Base-by-base conservation (phyloP, 2,113 vertebrate species). In the Trachemys scripta region DNA sequence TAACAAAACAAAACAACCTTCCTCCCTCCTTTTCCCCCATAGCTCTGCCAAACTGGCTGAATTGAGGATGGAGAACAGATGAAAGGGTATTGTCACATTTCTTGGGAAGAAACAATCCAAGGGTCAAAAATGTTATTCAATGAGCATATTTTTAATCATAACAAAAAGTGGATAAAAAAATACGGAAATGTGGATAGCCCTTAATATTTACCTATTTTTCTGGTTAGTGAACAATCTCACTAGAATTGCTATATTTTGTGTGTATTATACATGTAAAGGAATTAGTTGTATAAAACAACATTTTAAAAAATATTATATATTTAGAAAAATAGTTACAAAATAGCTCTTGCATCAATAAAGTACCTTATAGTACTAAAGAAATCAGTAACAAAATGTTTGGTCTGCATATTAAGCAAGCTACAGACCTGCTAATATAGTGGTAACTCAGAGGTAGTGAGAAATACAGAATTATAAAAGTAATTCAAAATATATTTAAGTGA, bases 121-220 rank as follows among this genome's bases (percentile, higher is more conserved):
- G 94, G 96, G 98, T 98, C 98, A 98, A 96, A 78, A 98, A 99
- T 98, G 98, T 98, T 98, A 98, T 98, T 96, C 84, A 90, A 89
- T 82, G 92, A 92, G 84, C 94, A 95, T 54, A 97, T 96, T 98
- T 98, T 98, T 97, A 90, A 51, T 85, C 31, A 59, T 54, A 96
- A 69, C n/a, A 76, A 49, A 89, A 95, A 86, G 76, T 69, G 69
- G 80, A 88, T 90, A 94, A 54, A 75, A 90, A 95, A 38, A 24
- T 38, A 65, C 65, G 38, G 47, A 57, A 42, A 65, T 7, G 59
- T 2, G 56, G 80, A 65, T 45, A 2, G 3, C 29, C 65, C 51
- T 0, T 3, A 25, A 24, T 56, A 56, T 78, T 78, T 75, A 0
- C 11, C 50, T 47, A 24, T 2, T 65, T 53, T 78, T 35, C 12